Evolutionary conservation across 2,888 invertebrate genomes (phyloP).

Genomic region (Phytoseiulus persimilis): DNA sequence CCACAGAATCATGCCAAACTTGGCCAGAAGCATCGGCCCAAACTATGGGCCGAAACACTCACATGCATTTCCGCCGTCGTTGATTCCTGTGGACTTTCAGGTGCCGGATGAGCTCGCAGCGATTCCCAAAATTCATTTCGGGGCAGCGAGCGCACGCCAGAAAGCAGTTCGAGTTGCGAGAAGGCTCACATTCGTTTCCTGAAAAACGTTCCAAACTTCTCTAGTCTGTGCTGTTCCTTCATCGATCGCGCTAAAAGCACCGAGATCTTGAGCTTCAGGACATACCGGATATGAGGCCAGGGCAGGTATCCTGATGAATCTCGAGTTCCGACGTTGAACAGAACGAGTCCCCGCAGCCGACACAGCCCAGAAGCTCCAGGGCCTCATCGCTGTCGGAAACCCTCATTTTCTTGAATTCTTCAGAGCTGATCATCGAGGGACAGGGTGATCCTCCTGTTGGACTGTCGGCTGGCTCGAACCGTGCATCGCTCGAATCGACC

Average conservation of each 20-base stretch:
- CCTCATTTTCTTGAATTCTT: background rate
- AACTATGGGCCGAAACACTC: background rate
- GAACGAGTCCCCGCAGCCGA: background rate
- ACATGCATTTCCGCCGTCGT: background rate
- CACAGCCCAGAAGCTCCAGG: background rate
- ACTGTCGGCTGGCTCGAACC: background rate
- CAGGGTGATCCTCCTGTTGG: background rate
- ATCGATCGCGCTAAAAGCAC: background rate
- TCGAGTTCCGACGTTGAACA: background rate
- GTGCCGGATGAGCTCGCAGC: background rate
- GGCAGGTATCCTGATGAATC: background rate
- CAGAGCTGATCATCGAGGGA: background rate
- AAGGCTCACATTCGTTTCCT: background rate
- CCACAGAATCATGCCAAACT: no score
- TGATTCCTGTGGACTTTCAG: background rate
- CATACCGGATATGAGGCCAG: background rate
- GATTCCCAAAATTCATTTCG: background rate
- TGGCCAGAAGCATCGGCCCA: background rate
- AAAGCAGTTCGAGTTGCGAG: background rate
- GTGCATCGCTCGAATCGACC: background rate
- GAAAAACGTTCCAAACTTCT: background rate
- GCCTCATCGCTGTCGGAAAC: background rate
- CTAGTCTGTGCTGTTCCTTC: background rate
- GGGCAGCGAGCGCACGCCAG: background rate
- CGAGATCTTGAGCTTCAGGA: background rate